Evolutionary conservation across 2,113 vertebrate genomes (phyloP).

Genomic region (Myocastor coypus): DNA sequence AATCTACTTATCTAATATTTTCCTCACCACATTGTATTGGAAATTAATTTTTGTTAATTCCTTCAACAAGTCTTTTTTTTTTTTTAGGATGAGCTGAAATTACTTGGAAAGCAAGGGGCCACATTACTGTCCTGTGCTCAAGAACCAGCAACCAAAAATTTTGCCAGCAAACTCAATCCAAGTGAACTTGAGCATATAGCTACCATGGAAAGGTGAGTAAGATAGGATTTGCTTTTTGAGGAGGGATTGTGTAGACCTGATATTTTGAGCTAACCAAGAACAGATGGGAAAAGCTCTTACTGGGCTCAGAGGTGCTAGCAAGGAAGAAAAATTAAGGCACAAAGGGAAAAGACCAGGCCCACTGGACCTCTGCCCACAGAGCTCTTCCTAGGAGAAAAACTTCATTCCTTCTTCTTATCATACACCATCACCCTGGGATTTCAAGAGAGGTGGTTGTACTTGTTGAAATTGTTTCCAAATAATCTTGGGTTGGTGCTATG

Average conservation of each 20-base stretch:
- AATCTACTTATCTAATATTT: background rate
- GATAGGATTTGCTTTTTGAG: background rate
- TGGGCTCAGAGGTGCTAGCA: background rate
- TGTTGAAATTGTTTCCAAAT: background rate
- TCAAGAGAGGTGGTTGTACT: background rate
- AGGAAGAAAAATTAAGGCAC: slow-evolving; percentile 24
- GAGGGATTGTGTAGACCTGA: background rate
- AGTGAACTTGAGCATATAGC: slow-evolving; percentile 94
- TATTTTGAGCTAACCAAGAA: background rate
- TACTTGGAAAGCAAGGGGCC: slow-evolving; percentile 93
- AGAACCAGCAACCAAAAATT: slow-evolving; percentile 90
- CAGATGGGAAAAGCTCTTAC: background rate
- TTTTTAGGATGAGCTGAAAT: slow-evolving; percentile 92
- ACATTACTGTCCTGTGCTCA: slow-evolving; percentile 93
- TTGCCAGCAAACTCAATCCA: slow-evolving; percentile 90
- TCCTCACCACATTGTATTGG: background rate
- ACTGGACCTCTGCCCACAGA: background rate
- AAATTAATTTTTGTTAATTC: slow-evolving; percentile 49
- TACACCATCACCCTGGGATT: background rate
- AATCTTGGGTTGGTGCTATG: background rate
- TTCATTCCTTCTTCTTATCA: background rate
- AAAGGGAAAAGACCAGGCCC: background rate
- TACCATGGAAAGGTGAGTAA: slow-evolving; percentile 94
- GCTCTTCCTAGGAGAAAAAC: slow-evolving; percentile 9
- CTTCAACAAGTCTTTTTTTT: background rate